Evolutionary conservation across 2,888 invertebrate species (phyloP).

Genomic region (Vandiemenella viatica): DNA sequence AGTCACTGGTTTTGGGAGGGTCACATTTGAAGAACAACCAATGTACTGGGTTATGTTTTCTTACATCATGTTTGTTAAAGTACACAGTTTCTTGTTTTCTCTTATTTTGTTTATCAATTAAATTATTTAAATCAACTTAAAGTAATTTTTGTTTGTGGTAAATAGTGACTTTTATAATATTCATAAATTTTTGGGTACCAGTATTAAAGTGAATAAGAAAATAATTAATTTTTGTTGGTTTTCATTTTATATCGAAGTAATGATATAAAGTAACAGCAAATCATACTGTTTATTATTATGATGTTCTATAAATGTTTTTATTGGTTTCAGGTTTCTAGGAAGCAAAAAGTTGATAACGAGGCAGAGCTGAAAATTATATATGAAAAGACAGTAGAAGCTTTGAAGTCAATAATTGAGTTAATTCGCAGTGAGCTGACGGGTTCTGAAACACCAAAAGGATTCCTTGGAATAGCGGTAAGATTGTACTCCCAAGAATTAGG

Average conservation of each 20-base stretch:
- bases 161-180: too few species aligned
- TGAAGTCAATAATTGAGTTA: constrained; percentile 37
- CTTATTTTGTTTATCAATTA: too few species aligned
- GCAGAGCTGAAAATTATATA: constrained; percentile 46
- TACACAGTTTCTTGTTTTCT: too few species aligned
- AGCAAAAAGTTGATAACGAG: constrained; percentile 44
- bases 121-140: too few species aligned
- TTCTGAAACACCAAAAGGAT: constrained; percentile 25
- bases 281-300: too few species aligned
- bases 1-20: too few species aligned
- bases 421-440: constrained; percentile 30
- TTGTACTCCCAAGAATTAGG: background rate
- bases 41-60: too few species aligned
- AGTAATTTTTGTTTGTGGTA: too few species aligned
- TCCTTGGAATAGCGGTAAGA: constrained; percentile 23
- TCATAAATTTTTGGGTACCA: background rate
- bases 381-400: constrained; percentile 37
- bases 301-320: background rate
- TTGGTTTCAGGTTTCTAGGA: constrained; percentile 38
- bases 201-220: background rate
- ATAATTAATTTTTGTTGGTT: background rate
- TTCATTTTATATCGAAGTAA: background rate
- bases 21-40: too few species aligned
- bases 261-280: background rate
- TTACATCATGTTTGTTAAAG: too few species aligned